Conservation (phyloP, 2,888 invertebrate genomes). For the Dascillus cervinus region DNA sequence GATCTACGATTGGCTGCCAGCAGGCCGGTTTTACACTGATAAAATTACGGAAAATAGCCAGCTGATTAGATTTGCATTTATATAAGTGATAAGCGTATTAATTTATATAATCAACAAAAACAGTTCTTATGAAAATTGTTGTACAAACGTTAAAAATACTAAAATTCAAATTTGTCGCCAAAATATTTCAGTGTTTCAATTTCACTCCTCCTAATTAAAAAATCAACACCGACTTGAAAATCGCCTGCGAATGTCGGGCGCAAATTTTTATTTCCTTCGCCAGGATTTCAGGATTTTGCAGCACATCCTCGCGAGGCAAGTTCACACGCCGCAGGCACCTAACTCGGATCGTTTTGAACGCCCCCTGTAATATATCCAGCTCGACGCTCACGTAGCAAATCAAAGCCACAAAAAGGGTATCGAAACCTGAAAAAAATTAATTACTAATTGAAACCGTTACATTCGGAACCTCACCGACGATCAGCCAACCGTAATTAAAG, state of each 20-base stretch:
- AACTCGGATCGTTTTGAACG: conserved; percentile 22
- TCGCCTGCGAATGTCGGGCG: conserved; percentile 21
- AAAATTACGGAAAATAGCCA: too few species aligned
- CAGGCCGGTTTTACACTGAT: too few species aligned
- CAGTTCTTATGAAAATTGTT: too few species aligned
- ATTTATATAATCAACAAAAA: too few species aligned
- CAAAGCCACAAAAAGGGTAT: conserved; percentile 24
- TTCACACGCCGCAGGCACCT: conserved; percentile 19
- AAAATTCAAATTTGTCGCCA: background rate
- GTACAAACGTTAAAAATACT: too few species aligned
- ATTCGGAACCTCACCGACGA: conserved; percentile 11
- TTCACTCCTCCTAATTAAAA: background rate
- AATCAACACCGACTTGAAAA: conserved; percentile 17
- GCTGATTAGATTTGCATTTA: too few species aligned
- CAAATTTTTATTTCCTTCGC: conserved; percentile 21
- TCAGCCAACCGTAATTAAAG: conserved; percentile 15
- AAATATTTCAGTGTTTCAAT: background rate
- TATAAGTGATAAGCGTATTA: too few species aligned
- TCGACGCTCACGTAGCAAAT: conserved; percentile 24
- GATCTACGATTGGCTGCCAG: too few species aligned
- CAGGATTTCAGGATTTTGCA: conserved; percentile 16
- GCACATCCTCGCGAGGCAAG: conserved; percentile 14
- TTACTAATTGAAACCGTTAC: background rate
- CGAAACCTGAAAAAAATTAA: conserved; percentile 18
- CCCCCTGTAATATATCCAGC: conserved; percentile 23